Base-by-base conservation (phyloP, 64 coral and sea anemone species). In the Porites australiensis region DNA sequence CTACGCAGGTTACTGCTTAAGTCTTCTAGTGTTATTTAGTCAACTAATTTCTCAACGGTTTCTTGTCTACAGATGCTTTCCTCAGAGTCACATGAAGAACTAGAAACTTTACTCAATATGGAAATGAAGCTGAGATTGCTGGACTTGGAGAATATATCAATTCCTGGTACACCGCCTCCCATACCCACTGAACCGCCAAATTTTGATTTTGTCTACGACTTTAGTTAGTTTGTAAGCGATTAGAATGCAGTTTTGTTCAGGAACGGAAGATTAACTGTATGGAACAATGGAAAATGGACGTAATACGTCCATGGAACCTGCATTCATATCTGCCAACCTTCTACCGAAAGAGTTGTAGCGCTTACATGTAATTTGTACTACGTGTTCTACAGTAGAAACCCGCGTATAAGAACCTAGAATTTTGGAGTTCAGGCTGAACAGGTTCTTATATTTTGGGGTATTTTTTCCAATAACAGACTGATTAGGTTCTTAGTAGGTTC, bases 121-220 rank as follows among this genome's bases (percentile, higher is more conserved):
- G 97, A 98, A 80, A 96, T 98, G 94, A 98, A 98, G 64, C 88
- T 98, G 16, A 92, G 94, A 13, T 52, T 98, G 10, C 58, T 98
- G 23, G 97, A 98, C 63, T 79, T 98, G 64, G 97, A 98, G 75
- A 93, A 93, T 82, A 96, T 98, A 48, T 79, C 83, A 81, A 98
- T 98, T 10, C 97, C 97, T 4, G 97, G 94, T 14, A 90, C 60
- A 37, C 87, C 94, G 7, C 97, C 97, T 2, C 61, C 82, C 51
- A 86, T 96, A 18, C 97, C 97, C 8, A 21, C 90, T 16, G 94
- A 96, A 9, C 97, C 97, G n/a, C 97, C 97, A 13, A 95, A 93
- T 58, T 98, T 94, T 74, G 88, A 98, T 46, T 98, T 98, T 66
- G 90, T 90, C 11, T 98, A 96, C 50, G 95, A 96, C 62, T 98